phyloP scores from a whole-genome alignment of 1,140 invertebrate genomes.

The Eriosoma lanigerum region DNA sequence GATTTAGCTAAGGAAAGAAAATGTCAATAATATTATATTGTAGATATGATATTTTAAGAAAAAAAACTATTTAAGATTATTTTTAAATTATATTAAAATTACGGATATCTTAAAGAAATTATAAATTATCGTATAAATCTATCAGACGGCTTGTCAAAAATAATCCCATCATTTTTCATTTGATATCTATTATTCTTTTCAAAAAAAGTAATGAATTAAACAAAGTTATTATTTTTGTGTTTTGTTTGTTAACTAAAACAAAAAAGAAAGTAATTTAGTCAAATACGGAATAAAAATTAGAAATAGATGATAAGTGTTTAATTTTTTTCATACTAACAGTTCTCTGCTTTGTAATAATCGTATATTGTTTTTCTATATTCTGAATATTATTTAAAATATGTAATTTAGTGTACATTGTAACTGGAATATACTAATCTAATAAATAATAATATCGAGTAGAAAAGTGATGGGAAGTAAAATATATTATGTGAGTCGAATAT shows the following conservation, averaged over 20 bases:
- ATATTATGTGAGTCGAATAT: background rate
- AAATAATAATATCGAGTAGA: background rate
- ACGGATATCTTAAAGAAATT: conserved; percentile 32
- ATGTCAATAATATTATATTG: conserved; percentile 40
- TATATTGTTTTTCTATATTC: too few relatives aligned
- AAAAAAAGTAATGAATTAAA: too few relatives aligned
- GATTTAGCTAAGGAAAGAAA: conserved; percentile 23
- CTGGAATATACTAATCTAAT: too few relatives aligned
- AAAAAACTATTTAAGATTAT: conserved; percentile 10
- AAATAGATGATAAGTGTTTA: too few relatives aligned
- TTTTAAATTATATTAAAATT: conserved; percentile 19
- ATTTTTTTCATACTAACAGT: too few relatives aligned
- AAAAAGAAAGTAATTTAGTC: too few relatives aligned
- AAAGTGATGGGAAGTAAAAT: background rate
- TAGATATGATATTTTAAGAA: conserved; percentile 42
- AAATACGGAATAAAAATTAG: too few relatives aligned
- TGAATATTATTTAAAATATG: too few relatives aligned
- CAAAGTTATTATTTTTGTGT: too few relatives aligned
- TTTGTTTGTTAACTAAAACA: too few relatives aligned
- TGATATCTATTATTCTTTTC: background rate
- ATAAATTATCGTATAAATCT: background rate
- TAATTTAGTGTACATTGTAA: too few relatives aligned
- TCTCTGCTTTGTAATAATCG: background rate
- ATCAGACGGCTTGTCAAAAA: background rate
- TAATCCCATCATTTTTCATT: background rate